Conservation (phyloP, 2,113 vertebrate genomes). For the Pagrus major region DNA sequence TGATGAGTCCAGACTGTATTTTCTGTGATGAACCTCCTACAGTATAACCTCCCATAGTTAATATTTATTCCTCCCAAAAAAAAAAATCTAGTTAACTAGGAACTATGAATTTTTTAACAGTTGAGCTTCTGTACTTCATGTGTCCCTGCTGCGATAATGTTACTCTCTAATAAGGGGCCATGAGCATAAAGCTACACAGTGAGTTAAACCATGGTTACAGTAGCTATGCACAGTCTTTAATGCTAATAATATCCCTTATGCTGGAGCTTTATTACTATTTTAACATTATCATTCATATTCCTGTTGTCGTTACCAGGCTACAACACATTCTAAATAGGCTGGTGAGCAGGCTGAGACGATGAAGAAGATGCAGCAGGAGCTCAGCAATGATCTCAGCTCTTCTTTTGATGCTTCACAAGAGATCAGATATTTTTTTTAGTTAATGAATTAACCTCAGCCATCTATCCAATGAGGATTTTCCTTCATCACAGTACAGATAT, state of each 20-base stretch:
- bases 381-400: background rate
- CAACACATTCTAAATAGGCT: background rate
- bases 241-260: background rate
- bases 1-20: background rate
- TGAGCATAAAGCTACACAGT: background rate
- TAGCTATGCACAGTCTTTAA: background rate
- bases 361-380: background rate
- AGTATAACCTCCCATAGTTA: background rate
- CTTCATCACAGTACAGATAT: too few species aligned
- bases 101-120: background rate
- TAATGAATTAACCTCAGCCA: too few species aligned
- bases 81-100: too few species aligned
- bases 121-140: background rate
- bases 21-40: background rate
- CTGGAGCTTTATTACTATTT: background rate
- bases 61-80: conserved; percentile 10
- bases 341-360: background rate
- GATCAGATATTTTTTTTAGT: too few species aligned
- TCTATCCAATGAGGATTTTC: too few species aligned
- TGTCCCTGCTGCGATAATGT: background rate
- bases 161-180: background rate
- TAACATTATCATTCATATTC: background rate
- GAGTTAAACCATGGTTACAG: background rate
- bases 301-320: background rate
- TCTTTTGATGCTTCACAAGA: too few species aligned